These are phyloP conservation scores for Phalacrocorax aristotelis DNA, from an alignment of 2,113 vertebrate genomes.

Conservation along the genomic window DNA sequence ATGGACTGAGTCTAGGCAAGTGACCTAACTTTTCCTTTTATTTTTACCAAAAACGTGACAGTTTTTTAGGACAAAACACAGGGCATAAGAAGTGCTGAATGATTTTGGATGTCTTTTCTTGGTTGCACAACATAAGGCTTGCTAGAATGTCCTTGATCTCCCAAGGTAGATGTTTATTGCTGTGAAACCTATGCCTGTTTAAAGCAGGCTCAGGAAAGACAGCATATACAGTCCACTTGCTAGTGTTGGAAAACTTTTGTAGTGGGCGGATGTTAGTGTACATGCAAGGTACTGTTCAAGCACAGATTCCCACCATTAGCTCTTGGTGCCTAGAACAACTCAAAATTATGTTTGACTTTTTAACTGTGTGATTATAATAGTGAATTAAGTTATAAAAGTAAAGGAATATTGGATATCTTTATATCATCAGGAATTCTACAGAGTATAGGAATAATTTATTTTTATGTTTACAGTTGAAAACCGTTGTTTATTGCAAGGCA, in stretches of 20 bases:
- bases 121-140: neutral
- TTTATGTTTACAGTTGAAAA: neutral
- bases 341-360: neutral
- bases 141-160: neutral
- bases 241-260: neutral
- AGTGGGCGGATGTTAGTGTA: rapidly evolving
- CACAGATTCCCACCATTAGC: neutral
- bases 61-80: neutral
- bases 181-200: neutral
- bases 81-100: neutral
- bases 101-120: neutral
- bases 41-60: neutral
- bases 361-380: neutral
- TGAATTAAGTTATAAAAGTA: neutral
- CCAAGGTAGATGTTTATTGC: neutral
- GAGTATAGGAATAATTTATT: neutral
- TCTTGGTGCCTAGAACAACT: neutral
- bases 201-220: neutral
- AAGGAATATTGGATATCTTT: neutral
- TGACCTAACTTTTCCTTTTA: neutral
- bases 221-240: neutral
- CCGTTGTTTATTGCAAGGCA: neutral
- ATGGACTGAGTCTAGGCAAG: neutral
- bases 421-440: neutral
- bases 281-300: neutral